Evolutionary conservation across 2,113 vertebrate species (phyloP), one percentile per base, ranked within the genome.

Genomic region (Coracopsis vasa): DNA sequence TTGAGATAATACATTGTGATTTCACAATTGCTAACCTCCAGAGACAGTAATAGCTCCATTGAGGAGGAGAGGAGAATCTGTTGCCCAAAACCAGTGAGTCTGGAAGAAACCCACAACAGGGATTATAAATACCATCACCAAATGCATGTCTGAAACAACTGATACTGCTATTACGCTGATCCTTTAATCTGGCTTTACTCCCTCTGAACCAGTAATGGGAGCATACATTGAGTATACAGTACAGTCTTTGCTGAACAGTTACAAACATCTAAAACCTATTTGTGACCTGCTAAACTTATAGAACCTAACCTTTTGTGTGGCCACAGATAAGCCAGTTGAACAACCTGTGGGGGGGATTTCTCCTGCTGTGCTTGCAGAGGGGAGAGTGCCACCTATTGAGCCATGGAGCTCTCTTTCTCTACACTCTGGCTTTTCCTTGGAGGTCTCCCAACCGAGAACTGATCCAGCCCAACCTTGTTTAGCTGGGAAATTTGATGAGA

Each of bases 1-100:
- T 92, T n/a, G 65, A 93, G 75, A 45, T 79, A 95, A 83, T 86
- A 96, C 90, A 95, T 95, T 77, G 72, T 48, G 69, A 24, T 80
- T 94, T 88, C 73, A 64, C 58, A 33, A 72, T 89, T 93, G 47
- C 33, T 45, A 67, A 56, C 69, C 66, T 88, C 60, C 6, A 14
- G 79, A 72, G 82, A 74, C 72, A 78, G 27, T 53, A 62, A 66
- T n/a, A 81, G 24, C 29, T 71, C n/a, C 12, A 21, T 19, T 48
- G 81, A 87, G 65, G 62, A 72, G 50, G 48, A 90, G 56, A 11
- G 47, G 19, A 66, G 24, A 72, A 53, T 25, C 51, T 7, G 11
- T 41, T 56, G 48, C 56, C 45, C 41, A 25, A 90, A 94, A 80
- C 41, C 48, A 16, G 88, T 61, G 69, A 78, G 27, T 15, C 35